These are phyloP conservation scores for Pseudochirops cupreus DNA, from an alignment of 2,797 vertebrate genomes.

Conservation along the genomic window DNA sequence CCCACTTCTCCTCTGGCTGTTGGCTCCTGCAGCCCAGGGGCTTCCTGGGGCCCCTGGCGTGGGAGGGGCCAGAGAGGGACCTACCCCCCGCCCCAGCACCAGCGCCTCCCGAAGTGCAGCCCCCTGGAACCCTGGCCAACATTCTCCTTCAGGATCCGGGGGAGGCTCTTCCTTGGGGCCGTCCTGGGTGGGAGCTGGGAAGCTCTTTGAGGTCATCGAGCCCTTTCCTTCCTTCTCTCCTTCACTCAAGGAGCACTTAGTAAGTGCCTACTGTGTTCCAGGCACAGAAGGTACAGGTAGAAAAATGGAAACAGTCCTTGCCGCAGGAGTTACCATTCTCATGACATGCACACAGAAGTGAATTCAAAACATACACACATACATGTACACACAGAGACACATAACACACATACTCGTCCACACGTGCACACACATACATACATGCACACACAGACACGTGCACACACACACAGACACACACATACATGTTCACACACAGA, in stretches of 20 bases:
- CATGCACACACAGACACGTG: neutral
- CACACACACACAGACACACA: too few species aligned
- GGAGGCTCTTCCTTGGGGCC: neutral
- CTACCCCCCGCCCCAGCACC: neutral
- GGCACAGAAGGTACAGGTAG: neutral
- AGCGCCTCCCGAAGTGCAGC: rapidly evolving
- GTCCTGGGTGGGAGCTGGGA: neutral
- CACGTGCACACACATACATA: neutral
- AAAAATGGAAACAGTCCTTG: neutral
- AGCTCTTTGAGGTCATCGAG: neutral
- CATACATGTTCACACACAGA: too few species aligned
- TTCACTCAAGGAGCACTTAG: neutral
- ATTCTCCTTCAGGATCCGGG: neutral
- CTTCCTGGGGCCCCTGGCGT: neutral
- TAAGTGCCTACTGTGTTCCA: neutral
- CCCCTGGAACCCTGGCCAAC: neutral
- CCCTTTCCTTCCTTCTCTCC: neutral
- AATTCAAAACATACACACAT: neutral
- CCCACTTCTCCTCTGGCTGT: slow-evolving; percentile 13
- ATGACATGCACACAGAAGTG: neutral
- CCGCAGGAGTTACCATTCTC: neutral
- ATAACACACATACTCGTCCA: too few species aligned
- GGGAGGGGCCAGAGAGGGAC: neutral
- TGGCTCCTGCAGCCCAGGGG: neutral
- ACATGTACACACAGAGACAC: neutral